These are phyloP conservation scores for Copidosoma aretas DNA, from an alignment of 2,888 invertebrate species.

Conservation along the genomic window DNA sequence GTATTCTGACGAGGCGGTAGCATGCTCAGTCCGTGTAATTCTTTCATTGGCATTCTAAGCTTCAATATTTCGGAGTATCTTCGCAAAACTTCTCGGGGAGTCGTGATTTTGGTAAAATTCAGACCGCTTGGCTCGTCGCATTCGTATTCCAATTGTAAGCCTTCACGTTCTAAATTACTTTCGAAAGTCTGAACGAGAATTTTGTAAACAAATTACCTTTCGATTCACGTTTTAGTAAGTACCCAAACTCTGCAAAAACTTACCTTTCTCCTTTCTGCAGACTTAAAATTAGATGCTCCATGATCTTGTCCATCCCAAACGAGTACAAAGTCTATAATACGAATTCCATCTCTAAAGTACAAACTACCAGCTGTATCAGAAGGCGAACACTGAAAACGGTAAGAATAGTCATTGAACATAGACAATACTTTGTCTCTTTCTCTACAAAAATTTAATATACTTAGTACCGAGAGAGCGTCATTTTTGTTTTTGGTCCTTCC, in stretches of 20 bases:
- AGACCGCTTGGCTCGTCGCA: constrained; percentile 72
- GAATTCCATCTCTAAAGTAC: constrained; percentile 73
- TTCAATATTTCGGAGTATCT: constrained; percentile 92
- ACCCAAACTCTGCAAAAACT: too few species aligned
- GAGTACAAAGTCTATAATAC: constrained; percentile 79
- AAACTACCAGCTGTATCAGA: constrained; percentile 55
- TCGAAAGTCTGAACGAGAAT: constrained; percentile 67
- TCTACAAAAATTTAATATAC: constrained; percentile 40
- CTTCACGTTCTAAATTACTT: constrained; percentile 75
- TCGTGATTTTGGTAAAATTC: constrained; percentile 88
- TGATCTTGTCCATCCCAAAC: constrained; percentile 74
- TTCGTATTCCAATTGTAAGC: constrained; percentile 77
- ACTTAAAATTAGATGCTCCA: constrained; percentile 61
- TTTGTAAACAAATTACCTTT: constrained; percentile 9
- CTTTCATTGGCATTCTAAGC: constrained; percentile 92
- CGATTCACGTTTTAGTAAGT: too few species aligned
- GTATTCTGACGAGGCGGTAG: constrained; percentile 18
- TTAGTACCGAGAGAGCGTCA: constrained; percentile 35
- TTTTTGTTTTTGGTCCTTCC: constrained; percentile 40
- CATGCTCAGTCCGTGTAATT: constrained; percentile 68
- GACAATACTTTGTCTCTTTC: background rate
- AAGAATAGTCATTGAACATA: constrained; percentile 3
- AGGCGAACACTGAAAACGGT: constrained; percentile 37
- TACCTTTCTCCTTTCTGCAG: constrained; percentile 51
- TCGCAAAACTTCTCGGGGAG: constrained; percentile 80